Base-by-base conservation (phyloP, 2,797 vertebrate species). In the Hyperoplus lanceolatus region DNA sequence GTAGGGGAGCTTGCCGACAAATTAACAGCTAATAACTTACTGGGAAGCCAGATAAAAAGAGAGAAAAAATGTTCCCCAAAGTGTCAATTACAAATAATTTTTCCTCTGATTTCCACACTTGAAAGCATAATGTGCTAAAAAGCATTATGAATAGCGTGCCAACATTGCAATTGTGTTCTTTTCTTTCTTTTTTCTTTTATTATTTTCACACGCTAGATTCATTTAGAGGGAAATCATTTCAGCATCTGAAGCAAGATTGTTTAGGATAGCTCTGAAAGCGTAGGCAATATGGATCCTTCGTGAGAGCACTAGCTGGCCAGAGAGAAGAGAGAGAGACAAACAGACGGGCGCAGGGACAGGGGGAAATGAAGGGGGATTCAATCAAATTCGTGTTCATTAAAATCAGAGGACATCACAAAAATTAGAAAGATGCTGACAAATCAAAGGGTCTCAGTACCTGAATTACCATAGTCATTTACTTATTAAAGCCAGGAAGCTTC, bases 11-110 rank as follows among this genome's bases (percentile, higher is more conserved):
- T 93, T 95, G 96, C 95, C 93, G 96, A 97, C 97, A 97, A 98
- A 99, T 99, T 98, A 99, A 96, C 97, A 97, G 97, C 94, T 98
- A 98, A 98, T 98, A 98, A 97, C 97, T 97, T 96, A 97, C 95
- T 95, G 96, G 94, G 97, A 97, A 90, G 90, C 88, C 87, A 90
- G 94, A 94, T 94, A 93, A 94, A 94, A 91, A 87, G 90, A 82
- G 77, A 83, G 29, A 87, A 87, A 90, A 92, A 90, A 88, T 70
- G 73, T 87, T 91, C 95, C 94, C 94, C 93, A 93, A 95, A 90
- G 94, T 95, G 93, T 95, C 95, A 95, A 95, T 96, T 96, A 95
- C 90, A 93, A 94, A 93, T 86, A 60, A 84, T 91, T 94, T 93
- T 94, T 85, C 83, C 93, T 94, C 83, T 92, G 91, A 95, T 95